These are phyloP conservation scores for Drosophila nikananu DNA, from an alignment of 1,140 invertebrate genomes.

Conservation along the genomic window DNA sequence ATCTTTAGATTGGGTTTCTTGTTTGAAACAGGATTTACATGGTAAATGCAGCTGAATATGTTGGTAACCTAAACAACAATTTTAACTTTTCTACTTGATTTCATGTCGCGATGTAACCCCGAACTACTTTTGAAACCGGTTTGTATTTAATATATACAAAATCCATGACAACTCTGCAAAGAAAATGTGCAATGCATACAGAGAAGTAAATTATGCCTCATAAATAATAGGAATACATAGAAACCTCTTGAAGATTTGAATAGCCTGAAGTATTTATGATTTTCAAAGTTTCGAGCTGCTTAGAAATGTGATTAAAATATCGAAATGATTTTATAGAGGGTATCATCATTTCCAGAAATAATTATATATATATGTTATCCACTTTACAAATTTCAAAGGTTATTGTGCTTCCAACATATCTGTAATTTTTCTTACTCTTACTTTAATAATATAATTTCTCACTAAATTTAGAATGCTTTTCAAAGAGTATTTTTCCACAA, in stretches of 20 bases:
- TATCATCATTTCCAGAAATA: background rate
- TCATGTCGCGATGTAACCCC: background rate
- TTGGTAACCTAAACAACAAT: background rate
- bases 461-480: background rate
- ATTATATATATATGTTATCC: too few relatives aligned
- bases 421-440: background rate
- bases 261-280: background rate
- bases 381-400: background rate
- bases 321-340: background rate
- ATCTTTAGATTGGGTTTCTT: too few relatives aligned
- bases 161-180: background rate
- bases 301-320: background rate
- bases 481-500: slow-evolving; percentile 17
- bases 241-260: background rate
- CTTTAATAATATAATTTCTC: background rate
- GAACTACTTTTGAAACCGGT: slow-evolving; percentile 23
- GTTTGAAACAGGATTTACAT: background rate
- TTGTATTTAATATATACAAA: background rate
- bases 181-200: too few relatives aligned
- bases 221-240: background rate
- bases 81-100: background rate
- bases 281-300: too few relatives aligned
- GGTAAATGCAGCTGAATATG: background rate
- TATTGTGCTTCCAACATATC: background rate
- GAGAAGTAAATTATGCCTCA: background rate